These are phyloP conservation scores for Acanthosepion esculentum DNA, from an alignment of 2,888 invertebrate genomes.

Conservation along the genomic window DNA sequence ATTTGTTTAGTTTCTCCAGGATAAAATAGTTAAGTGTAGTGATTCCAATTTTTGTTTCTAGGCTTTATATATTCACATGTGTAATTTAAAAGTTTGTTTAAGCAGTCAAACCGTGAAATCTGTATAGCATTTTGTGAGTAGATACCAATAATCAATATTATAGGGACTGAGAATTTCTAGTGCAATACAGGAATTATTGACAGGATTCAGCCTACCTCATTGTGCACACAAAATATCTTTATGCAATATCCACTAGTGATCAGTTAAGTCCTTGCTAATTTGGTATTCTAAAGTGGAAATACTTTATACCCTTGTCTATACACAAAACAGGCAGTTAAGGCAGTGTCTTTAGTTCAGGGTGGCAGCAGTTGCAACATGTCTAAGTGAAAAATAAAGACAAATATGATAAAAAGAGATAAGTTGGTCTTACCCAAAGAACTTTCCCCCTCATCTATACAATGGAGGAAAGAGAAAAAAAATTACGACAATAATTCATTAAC, in stretches of 20 bases:
- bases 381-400: background rate
- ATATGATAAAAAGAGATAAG: background rate
- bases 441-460: slow-evolving; percentile 40
- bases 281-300: background rate
- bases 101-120: too few species aligned
- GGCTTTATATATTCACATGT: too few species aligned
- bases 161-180: too few species aligned
- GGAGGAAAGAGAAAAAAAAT: slow-evolving; percentile 2
- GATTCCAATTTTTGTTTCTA: too few species aligned
- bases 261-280: background rate
- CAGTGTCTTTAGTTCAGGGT: background rate
- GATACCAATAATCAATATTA: too few species aligned
- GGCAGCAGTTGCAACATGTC: background rate
- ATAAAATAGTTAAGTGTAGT: too few species aligned
- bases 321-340: background rate
- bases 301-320: background rate
- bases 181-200: too few species aligned
- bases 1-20: too few species aligned
- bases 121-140: too few species aligned
- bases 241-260: background rate
- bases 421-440: slow-evolving; percentile 45
- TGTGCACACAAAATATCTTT: too few species aligned
- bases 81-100: too few species aligned
- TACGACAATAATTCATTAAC: background rate
- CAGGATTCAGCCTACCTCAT: too few species aligned